Conservation (phyloP, 2,888 invertebrate species). For the Megamerina dolium region DNA sequence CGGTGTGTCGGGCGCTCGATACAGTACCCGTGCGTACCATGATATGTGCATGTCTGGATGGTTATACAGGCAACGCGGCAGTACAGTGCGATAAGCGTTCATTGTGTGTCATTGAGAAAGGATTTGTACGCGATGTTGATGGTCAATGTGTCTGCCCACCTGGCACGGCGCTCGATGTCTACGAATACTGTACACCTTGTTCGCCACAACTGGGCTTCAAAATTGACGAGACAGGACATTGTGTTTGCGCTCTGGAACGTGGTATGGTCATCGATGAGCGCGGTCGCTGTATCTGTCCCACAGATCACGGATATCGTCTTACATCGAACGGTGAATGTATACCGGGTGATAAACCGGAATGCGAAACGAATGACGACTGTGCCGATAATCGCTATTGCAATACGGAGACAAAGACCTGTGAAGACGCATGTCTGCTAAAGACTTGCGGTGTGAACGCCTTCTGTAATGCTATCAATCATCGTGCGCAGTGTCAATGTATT, state of each 20-base stretch:
- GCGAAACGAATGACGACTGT: constrained; percentile 68
- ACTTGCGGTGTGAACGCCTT: constrained; percentile 68
- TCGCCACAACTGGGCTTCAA: constrained; percentile 64
- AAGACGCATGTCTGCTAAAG: constrained; percentile 71
- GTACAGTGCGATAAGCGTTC: constrained; percentile 74
- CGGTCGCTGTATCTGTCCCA: constrained; percentile 69
- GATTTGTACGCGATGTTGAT: constrained; percentile 57
- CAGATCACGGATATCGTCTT: constrained; percentile 61
- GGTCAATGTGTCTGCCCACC: constrained; percentile 71
- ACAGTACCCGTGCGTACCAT: constrained; percentile 80
- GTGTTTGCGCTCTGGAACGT: constrained; percentile 73
- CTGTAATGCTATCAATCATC: constrained; percentile 72
- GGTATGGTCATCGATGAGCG: constrained; percentile 73
- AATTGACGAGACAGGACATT: constrained; percentile 70
- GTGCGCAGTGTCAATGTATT: constrained; percentile 71
- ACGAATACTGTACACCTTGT: constrained; percentile 74
- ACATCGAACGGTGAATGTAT: constrained; percentile 59
- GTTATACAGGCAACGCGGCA: constrained; percentile 82
- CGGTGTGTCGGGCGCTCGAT: constrained; percentile 71
- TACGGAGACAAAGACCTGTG: constrained; percentile 62
- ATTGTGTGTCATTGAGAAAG: constrained; percentile 62
- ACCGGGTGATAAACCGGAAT: constrained; percentile 53
- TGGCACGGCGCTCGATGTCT: constrained; percentile 67
- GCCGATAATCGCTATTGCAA: constrained; percentile 72
- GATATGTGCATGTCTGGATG: constrained; percentile 81